Percentiles rank a stretch among this genome's conserved stretches.
phyloP scores from a whole-genome alignment of 1,140 invertebrate species.

The Rhysida immarginata region DNA sequence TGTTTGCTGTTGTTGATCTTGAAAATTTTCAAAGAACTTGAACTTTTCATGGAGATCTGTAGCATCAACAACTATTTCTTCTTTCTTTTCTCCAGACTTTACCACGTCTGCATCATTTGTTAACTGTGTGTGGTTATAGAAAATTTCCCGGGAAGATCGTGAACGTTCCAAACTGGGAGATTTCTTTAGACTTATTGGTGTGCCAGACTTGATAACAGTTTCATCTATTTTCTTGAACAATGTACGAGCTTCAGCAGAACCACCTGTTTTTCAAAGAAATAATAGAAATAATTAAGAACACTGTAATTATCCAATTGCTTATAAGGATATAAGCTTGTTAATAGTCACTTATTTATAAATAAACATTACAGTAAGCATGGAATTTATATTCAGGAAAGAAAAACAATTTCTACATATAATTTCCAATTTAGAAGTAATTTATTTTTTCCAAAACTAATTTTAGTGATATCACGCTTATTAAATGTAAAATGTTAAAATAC shows the following conservation, averaged over 20 bases:
- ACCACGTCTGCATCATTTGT: conserved; percentile 31
- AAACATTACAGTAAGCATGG: no score
- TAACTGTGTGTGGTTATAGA: neutral
- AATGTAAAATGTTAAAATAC: no score
- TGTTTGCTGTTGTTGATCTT: conserved; percentile 31
- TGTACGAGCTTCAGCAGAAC: conserved; percentile 68
- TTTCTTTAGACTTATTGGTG: conserved; percentile 1
- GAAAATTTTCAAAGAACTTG: conserved; percentile 80
- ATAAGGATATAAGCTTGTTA: no score
- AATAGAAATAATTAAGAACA: neutral
- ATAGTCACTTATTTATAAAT: no score
- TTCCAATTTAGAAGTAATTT: neutral
- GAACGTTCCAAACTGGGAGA: conserved; percentile 7
- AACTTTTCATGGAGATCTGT: conserved; percentile 67
- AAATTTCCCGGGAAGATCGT: neutral
- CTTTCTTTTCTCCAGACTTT: conserved; percentile 21
- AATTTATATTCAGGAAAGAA: neutral
- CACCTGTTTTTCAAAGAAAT: conserved; percentile 38
- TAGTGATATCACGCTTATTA: no score
- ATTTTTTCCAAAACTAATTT: neutral
- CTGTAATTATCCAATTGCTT: no score
- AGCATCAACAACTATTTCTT: conserved; percentile 39
- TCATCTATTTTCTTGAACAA: conserved; percentile 75
- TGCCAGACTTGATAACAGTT: conserved; percentile 12
- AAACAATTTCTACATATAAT: neutral